Conservation (phyloP, 2,797 vertebrate genomes). For the Pangasius djambal region DNA sequence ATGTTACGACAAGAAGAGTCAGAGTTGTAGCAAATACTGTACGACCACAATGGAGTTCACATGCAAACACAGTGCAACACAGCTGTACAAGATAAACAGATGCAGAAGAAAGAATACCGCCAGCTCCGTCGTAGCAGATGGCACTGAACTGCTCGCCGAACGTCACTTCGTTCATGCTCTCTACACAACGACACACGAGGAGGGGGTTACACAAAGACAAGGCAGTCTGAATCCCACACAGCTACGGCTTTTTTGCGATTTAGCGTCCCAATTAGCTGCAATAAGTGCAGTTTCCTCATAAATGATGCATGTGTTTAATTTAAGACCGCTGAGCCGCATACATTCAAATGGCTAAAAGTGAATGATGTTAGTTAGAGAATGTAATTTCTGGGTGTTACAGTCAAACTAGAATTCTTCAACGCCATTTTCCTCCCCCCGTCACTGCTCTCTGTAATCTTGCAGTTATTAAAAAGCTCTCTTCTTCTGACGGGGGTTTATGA, state of each 20-base stretch:
- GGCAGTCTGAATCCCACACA: neutral
- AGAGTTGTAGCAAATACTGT: neutral
- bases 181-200: constrained; percentile 54
- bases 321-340: too few species aligned
- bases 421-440: too few species aligned
- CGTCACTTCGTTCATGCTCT: constrained; percentile 62
- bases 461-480: neutral
- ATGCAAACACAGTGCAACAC: neutral
- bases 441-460: too few species aligned
- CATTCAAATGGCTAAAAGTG: too few species aligned
- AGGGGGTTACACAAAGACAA: neutral
- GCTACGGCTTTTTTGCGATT: neutral
- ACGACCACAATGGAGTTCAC: neutral
- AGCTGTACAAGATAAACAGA: neutral
- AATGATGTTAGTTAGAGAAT: too few species aligned
- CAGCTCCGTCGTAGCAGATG: constrained; percentile 66
- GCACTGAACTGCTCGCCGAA: constrained; percentile 74
- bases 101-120: constrained; percentile 52
- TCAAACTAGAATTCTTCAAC: too few species aligned
- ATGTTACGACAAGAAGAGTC: neutral
- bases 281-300: too few species aligned
- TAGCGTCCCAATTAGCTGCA: neutral
- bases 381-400: too few species aligned
- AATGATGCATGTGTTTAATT: too few species aligned
- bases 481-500: neutral